Percentiles rank a stretch among this genome's conserved stretches.
Evolutionary conservation across 2,888 invertebrate species (phyloP).

Genomic region (Ochropacha duplaris): DNA sequence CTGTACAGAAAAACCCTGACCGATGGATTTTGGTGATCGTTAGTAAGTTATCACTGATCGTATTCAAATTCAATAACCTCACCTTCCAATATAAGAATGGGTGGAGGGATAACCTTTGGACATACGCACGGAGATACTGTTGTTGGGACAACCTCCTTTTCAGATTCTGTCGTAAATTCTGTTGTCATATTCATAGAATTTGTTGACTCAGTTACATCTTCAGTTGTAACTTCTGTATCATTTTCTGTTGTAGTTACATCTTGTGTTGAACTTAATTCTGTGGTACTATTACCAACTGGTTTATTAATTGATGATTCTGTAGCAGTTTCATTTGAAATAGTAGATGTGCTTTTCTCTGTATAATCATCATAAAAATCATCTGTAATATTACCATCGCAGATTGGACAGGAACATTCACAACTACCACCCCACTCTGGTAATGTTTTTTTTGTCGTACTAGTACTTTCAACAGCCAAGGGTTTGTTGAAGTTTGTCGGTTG

Average conservation of each 20-base stretch:
- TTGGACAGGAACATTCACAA: constrained; percentile 89
- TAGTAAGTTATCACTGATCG: constrained; percentile 70
- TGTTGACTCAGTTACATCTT: constrained; percentile 15
- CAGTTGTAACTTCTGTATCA: constrained; percentile 24
- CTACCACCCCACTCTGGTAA: constrained; percentile 82
- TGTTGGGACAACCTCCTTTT: constrained; percentile 31
- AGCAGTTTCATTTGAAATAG: constrained; percentile 24
- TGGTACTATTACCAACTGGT: constrained; percentile 21
- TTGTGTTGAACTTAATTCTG: constrained; percentile 18
- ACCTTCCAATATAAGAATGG: constrained; percentile 94
- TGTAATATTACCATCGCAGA: constrained; percentile 74
- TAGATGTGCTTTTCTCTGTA: constrained; percentile 41
- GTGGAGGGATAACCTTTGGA: constrained; percentile 80
- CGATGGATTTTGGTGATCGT: constrained; percentile 59
- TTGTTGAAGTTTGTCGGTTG: constrained; percentile 69
- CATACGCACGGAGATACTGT: constrained; percentile 61
- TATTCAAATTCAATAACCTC: constrained; percentile 75
- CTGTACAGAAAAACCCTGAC: constrained; percentile 44
- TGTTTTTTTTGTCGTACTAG: constrained; percentile 42
- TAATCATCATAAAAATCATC: constrained; percentile 71
- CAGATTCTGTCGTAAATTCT: constrained; percentile 47
- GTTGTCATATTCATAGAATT: constrained; percentile 36
- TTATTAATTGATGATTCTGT: constrained; percentile 19
- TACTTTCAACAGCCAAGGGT: constrained; percentile 65
- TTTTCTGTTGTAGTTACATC: constrained; percentile 26